Base-by-base conservation (phyloP, 2,888 invertebrate species). In the Argyresthia goedartella region DNA sequence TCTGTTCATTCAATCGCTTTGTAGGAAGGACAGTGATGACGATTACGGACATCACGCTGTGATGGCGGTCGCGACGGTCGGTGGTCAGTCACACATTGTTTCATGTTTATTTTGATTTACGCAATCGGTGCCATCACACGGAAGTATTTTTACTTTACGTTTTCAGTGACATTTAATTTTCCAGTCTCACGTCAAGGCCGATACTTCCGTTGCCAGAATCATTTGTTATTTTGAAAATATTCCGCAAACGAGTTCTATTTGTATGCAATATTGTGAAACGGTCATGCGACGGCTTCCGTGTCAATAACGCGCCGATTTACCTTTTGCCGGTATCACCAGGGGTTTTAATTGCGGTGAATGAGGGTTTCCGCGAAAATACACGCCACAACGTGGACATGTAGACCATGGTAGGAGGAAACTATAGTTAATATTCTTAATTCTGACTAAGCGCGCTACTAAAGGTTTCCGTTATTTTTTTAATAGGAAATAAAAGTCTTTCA, bases 211-310 rank as follows among this genome's bases (percentile, higher is more conserved):
- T 76, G 66, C 67, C 70, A 55, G 54, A 45, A 55, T 58, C 66
- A 76, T 78, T 74, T 77, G 70, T 76, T 81, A 81, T 79, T 76
- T 70, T 63, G 74, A 72, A 79, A 49, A 75, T 73, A 69, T 76
- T 70, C 63, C 60, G 68, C 63, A 63, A 68, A 67, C 64, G 59
- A 59, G 52, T 65, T 64, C 58, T 73, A 72, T 72, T 73, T 71
- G 67, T 56, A 58, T 56, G 64, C 60, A 71, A 73, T 82, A 81
- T 81, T 82, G 80, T 71, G 67, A 69, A 78, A 75, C 15, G 61
- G 56, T 56, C 64, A 65, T 62, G 63, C 65, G 68, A 67, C 64
- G 68, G 39, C 33, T 51, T 16, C 45, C 45, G n/a, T 70, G 71
- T 68, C 70, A 74, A 71, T 70, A 71, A 69, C 73, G 71, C 66